Base-by-base conservation (phyloP, 1,140 invertebrate genomes). In the Gonatopus flavifemur region DNA sequence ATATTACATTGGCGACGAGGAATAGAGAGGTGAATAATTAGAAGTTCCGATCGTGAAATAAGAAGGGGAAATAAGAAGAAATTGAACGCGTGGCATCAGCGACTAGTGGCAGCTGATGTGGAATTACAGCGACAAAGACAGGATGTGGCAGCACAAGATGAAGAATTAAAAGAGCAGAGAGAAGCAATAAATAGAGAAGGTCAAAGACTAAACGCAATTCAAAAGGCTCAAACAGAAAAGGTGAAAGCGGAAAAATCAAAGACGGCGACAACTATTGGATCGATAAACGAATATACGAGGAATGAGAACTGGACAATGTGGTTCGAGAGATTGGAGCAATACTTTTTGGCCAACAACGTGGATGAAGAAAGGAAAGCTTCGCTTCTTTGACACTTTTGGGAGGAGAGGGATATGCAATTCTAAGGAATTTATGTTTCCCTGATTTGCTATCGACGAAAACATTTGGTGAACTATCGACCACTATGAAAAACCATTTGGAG, bases 401-500 rank as follows among this genome's bases (percentile, higher is more conserved):
- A 2, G 33, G 25, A 6, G 53, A 56, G 20, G 60, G 50, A 7
- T 59, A 62, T 15, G 31, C 52, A 4, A 9, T 59, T 0, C 13
- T 62, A 13, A 43, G 21, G 16, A 59, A 59, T 42, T 40, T 62
- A 20, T 59, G 54, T 12, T 43, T 38, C 12, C 60, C 54, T 3
- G 8, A 16, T 0, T 1, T 15, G 5, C 56, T 57, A 10, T 20
- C 49, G 1, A 16, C 12, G 2, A 19, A 19, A 13, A 40, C 47
- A 12, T 32, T 52, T 0, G 9, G 9, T 0, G 19, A 52, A 5
- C 6, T 62, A 9, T 42, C 1, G n/a, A n/a, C n/a, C n/a, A n/a
- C n/a, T n/a, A n/a, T n/a, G n/a, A n/a, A n/a, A n/a, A n/a, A n/a
- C n/a, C 57, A 59, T 16, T n/a, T 59, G 20, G 36, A 62, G 12